Conservation (phyloP, 2,113 vertebrate genomes). For the Bungarus multicinctus region DNA sequence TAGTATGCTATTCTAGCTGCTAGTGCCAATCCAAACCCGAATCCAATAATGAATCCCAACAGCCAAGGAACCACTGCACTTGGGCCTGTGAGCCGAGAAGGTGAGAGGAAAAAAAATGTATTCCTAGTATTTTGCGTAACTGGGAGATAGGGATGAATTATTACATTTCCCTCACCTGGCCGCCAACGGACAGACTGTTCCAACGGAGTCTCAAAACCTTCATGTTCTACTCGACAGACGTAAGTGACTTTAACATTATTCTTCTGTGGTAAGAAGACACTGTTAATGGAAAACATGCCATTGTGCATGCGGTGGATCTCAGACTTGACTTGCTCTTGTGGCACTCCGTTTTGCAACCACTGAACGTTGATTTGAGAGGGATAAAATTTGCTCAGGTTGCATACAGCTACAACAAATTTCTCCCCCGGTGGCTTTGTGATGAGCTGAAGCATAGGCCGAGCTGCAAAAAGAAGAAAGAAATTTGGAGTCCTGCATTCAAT, state of each 20-base stretch:
- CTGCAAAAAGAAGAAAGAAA: background rate
- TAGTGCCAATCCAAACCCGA: background rate
- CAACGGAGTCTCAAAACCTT: background rate
- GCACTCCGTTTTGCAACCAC: background rate
- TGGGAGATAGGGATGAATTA: background rate
- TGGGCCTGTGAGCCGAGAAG: background rate
- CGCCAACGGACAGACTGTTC: background rate
- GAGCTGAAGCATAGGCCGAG: background rate
- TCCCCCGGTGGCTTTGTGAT: background rate
- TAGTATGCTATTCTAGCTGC: background rate
- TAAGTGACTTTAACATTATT: background rate
- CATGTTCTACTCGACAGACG: background rate
- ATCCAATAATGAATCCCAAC: background rate
- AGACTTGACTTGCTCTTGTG: background rate
- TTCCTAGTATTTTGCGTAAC: background rate
- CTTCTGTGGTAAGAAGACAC: background rate
- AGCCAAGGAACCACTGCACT: background rate
- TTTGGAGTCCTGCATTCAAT: too few species aligned
- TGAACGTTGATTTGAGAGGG: background rate
- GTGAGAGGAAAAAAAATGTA: too few species aligned
- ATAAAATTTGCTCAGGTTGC: background rate
- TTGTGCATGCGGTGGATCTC: fast-evolving
- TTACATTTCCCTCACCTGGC: background rate
- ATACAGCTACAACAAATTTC: background rate
- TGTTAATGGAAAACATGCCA: background rate